Base-by-base conservation (phyloP, 1,140 invertebrate genomes). In the Dinoponera quadriceps region DNA sequence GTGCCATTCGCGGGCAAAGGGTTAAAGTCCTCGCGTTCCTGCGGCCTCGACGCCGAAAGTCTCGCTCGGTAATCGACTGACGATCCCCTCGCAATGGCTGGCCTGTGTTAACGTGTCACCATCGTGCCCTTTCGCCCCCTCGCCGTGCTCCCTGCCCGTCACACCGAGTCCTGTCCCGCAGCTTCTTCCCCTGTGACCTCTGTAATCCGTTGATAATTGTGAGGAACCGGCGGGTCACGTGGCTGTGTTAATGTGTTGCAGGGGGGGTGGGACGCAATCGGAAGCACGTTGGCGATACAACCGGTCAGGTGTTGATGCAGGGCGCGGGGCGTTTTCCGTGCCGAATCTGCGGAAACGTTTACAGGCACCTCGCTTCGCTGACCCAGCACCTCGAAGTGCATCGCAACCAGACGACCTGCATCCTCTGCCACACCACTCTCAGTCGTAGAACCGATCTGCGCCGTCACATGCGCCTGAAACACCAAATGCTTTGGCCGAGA, bases 371-470 rank as follows among this genome's bases (percentile, higher is more conserved):
- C 82, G 94, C 93, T 91, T 94, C 94, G 91, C 92, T 95, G 89
- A 95, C 94, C 88, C 94, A 95, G 92, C 95, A 95, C 92, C 94
- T 94, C 55, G 94, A 95, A 92, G 94, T 95, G 91, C 95, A 95
- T 92, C 93, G 93, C 88, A 95, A 95, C 90, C 94, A 95, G 90
- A 95, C 95, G 86, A 94, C 93, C 89, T 95, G 94, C 92, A 92
- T 94, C 85, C 91, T 95, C 86, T 95, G 94, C 91, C 91, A 94
- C 90, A 94, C 94, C 90, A 94, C 93, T 90, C 94, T 95, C 91
- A 95, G 94, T 93, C 93, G 94, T 92, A 94, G 93, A 93, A 94
- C 93, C 90, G 94, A 94, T 89, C 91, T 94, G 90, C 93, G 94
- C 88, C 93, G 94, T 90, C 94, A 94, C 89, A 94, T 94, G 94